These are phyloP conservation scores for Trachymyrmex cornetzi DNA, from an alignment of 1,140 invertebrate species.

Conservation along the genomic window DNA sequence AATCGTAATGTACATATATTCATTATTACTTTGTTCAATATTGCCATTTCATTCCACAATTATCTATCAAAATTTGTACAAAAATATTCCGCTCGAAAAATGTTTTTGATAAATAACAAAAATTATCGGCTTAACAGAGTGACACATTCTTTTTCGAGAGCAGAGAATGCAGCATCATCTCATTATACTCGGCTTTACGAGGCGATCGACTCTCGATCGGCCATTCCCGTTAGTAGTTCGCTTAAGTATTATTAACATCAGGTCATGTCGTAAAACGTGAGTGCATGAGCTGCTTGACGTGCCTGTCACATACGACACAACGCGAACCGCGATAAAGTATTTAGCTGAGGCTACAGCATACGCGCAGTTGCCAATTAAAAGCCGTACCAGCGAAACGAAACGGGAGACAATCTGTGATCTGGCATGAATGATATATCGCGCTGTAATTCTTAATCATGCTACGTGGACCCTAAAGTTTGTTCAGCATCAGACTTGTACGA, in stretches of 20 bases:
- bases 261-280: slow-evolving; percentile 49
- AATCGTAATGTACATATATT: not conserved
- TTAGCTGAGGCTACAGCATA: not conserved
- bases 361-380: slow-evolving; percentile 50
- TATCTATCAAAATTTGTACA: not conserved
- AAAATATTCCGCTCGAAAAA: not conserved
- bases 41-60: not conserved
- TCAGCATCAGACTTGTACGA: not conserved
- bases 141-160: not conserved
- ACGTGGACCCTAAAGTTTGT: not conserved
- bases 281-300: slow-evolving; percentile 48
- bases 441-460: slow-evolving; percentile 34
- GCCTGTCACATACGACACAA: slow-evolving; percentile 53
- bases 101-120: not conserved
- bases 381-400: slow-evolving; percentile 46
- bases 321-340: slow-evolving; percentile 50
- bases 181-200: slow-evolving; percentile 40
- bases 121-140: not conserved
- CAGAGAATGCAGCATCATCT: slow-evolving; percentile 24
- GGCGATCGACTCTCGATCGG: slow-evolving; percentile 42
- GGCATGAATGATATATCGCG: slow-evolving; percentile 26
- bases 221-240: slow-evolving; percentile 47
- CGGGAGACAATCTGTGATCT: slow-evolving; percentile 54
- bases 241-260: slow-evolving; percentile 55
- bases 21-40: not conserved